Evolutionary conservation across 2,888 invertebrate species (phyloP).

Genomic region (Mythimna ferrago): DNA sequence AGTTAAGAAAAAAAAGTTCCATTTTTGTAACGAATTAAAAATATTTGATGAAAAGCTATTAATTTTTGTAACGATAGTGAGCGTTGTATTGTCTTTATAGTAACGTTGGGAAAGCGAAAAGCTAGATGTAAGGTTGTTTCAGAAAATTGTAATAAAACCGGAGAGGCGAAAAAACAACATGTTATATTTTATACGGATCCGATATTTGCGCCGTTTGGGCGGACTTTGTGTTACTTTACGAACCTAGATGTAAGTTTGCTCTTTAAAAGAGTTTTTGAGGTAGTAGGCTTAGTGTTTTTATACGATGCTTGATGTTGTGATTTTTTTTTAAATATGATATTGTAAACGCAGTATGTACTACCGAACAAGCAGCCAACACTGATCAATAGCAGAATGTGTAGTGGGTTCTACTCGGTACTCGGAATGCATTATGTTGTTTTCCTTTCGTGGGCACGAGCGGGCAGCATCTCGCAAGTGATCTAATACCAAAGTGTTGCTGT

Average conservation of each 20-base stretch:
- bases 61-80: slow-evolving; percentile 86
- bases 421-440: slow-evolving; percentile 74
- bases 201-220: slow-evolving; percentile 77
- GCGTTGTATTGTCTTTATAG: slow-evolving; percentile 88
- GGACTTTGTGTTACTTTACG: slow-evolving; percentile 87
- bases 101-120: slow-evolving; percentile 85
- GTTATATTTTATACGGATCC: slow-evolving; percentile 89
- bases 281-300: slow-evolving; percentile 91
- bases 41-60: slow-evolving; percentile 82
- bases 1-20: slow-evolving; percentile 82
- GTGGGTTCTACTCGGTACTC: slow-evolving; percentile 78
- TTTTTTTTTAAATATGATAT: slow-evolving; percentile 83
- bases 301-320: slow-evolving; percentile 91
- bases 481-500: slow-evolving; percentile 88
- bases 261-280: slow-evolving; percentile 90
- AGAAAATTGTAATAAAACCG: slow-evolving; percentile 90
- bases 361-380: slow-evolving; percentile 85
- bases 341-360: slow-evolving; percentile 77
- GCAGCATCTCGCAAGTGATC: slow-evolving; percentile 82
- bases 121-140: slow-evolving; percentile 88
- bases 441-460: slow-evolving; percentile 74
- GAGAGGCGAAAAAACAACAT: slow-evolving; percentile 82
- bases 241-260: slow-evolving; percentile 88
- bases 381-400: slow-evolving; percentile 88
- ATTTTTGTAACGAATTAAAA: slow-evolving; percentile 83